phyloP scores from a whole-genome alignment of 2,888 invertebrate species.

The Sinopyrophorus schimmeli region DNA sequence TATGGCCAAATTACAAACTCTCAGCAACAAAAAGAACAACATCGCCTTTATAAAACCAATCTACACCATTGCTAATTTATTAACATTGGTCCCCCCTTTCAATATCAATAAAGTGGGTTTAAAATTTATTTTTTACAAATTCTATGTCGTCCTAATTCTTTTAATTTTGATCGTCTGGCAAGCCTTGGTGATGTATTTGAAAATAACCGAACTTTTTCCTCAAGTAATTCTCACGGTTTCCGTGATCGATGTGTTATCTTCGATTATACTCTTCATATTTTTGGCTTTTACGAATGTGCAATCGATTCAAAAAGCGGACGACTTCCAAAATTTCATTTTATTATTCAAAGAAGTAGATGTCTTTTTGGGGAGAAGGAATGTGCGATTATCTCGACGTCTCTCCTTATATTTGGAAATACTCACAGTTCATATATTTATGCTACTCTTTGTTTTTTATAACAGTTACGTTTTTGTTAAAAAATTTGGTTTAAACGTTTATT shows the following conservation, averaged over 20 bases:
- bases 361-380: background rate
- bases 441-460: background rate
- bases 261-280: no score
- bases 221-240: no score
- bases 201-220: no score
- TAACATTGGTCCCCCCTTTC: background rate
- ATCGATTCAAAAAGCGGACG: background rate
- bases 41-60: conserved; percentile 1
- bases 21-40: no score
- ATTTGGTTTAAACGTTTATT: background rate
- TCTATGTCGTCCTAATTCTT: no score
- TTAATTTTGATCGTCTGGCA: no score
- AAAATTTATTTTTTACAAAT: conserved; percentile 3
- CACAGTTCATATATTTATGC: background rate
- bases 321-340: background rate
- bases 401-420: background rate
- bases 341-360: background rate
- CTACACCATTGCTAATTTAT: background rate
- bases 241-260: no score
- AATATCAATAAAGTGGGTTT: background rate
- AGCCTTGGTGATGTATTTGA: no score
- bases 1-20: no score
- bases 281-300: background rate
- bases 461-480: background rate
- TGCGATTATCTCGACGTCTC: background rate